A percentile compares a stretch with the other conserved stretches of the same genome.
phyloP scores from a whole-genome alignment of 2,113 vertebrate genomes.

The Cheilinus undulatus region DNA sequence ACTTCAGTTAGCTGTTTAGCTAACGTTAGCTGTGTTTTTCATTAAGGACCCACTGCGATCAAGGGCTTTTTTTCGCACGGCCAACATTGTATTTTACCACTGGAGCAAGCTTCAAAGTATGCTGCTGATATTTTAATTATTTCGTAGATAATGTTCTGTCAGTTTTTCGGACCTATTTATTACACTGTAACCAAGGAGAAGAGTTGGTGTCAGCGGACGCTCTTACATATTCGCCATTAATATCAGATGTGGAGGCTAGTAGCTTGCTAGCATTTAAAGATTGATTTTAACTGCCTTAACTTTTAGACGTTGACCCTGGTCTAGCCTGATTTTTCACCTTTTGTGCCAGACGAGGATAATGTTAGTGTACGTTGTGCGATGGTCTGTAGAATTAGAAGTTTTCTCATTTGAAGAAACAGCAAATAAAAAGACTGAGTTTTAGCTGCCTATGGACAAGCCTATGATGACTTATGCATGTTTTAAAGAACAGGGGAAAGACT shows the following conservation, averaged over 20 bases:
- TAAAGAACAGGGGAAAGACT: background rate
- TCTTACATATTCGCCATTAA: constrained; percentile 31
- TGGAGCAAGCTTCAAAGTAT: background rate
- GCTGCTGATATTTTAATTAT: background rate
- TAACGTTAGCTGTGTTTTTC: constrained; percentile 78
- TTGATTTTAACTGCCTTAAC: constrained; percentile 10
- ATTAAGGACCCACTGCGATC: constrained; percentile 49
- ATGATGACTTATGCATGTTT: constrained; percentile 11
- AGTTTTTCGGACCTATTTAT: constrained; percentile 8
- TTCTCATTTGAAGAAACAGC: background rate
- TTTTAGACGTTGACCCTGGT: constrained; percentile 33
- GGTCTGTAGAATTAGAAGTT: background rate
- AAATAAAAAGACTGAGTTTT: background rate
- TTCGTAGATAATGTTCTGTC: constrained; percentile 1
- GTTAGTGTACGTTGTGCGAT: background rate
- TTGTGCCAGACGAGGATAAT: background rate
- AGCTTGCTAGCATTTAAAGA: constrained; percentile 44
- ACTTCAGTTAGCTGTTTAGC: constrained; percentile 49
- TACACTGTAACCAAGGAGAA: constrained; percentile 22
- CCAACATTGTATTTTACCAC: constrained; percentile 38
- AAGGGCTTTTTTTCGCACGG: constrained; percentile 52
- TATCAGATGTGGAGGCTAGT: constrained; percentile 47
- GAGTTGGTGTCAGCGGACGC: background rate
- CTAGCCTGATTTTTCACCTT: constrained; percentile 7
- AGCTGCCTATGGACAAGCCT: constrained; percentile 25